phyloP scores from a whole-genome alignment of 2,113 vertebrate genomes.

The Tinamus guttatus region DNA sequence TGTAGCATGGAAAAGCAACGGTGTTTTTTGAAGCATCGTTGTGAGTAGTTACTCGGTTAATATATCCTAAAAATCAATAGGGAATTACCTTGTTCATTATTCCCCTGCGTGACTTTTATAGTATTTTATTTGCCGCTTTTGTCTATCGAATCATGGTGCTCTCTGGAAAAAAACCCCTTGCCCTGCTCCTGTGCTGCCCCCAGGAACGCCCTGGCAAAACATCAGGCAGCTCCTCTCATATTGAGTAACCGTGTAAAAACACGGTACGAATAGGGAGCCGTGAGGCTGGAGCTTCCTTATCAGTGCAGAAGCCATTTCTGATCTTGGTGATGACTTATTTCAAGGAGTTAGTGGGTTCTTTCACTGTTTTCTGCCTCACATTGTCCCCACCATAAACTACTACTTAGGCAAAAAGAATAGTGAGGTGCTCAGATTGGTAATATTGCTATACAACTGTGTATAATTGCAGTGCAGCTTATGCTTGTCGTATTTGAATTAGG shows the following conservation, averaged over 20 bases:
- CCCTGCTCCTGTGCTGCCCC: neutral
- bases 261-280: neutral
- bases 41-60: neutral
- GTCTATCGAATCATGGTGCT: neutral
- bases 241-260: constrained; percentile 11
- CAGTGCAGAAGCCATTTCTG: neutral
- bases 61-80: neutral
- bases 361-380: neutral
- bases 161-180: fast-evolving
- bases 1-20: neutral
- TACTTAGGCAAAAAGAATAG: neutral
- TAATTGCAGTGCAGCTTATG: constrained; percentile 10
- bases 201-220: neutral
- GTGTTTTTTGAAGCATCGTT: neutral
- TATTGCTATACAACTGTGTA: neutral
- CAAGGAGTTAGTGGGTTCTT: neutral
- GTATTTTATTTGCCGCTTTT: neutral
- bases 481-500: neutral
- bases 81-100: neutral
- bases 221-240: constrained; percentile 42
- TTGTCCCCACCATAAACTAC: neutral
- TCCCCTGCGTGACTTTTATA: neutral
- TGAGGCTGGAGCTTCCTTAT: neutral
- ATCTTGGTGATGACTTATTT: neutral
- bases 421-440: neutral